These are phyloP conservation scores for Laothoe populi DNA, from an alignment of 2,888 invertebrate species.

Conservation along the genomic window DNA sequence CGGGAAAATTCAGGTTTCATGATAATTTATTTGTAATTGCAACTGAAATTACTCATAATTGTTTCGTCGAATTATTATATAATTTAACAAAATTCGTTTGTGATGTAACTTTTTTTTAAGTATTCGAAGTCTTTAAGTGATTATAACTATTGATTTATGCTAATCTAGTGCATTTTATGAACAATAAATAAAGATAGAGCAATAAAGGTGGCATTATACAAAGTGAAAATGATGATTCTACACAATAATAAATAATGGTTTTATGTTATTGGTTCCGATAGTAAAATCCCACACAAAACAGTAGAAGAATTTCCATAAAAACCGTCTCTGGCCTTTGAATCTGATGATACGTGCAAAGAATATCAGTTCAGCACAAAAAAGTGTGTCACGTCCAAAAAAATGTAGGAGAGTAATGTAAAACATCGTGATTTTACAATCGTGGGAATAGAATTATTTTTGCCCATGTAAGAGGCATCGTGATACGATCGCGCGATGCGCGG, in stretches of 20 bases:
- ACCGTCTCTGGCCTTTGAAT: neutral
- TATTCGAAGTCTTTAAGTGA: neutral
- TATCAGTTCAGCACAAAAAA: conserved; percentile 15
- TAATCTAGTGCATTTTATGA: neutral
- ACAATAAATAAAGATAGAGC: neutral
- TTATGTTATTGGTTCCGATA: neutral
- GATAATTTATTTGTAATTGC: conserved; percentile 19
- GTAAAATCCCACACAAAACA: conserved; percentile 4
- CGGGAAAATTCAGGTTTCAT: neutral
- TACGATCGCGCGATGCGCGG: conserved; percentile 54
- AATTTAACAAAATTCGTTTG: neutral
- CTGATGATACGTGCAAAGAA: conserved; percentile 16
- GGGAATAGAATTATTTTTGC: conserved; percentile 76
- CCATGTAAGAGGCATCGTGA: conserved; percentile 64
- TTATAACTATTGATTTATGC: neutral
- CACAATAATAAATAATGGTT: neutral
- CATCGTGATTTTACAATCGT: conserved; percentile 74
- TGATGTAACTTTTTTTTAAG: too few species aligned
- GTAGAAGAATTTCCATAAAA: conserved; percentile 1
- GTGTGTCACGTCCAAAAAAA: conserved; percentile 26
- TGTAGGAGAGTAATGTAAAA: conserved; percentile 28
- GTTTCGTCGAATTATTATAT: neutral
- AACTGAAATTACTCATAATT: conserved; percentile 7
- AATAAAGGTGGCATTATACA: neutral
- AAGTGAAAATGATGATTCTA: neutral